Evolutionary conservation across 2,113 vertebrate genomes (phyloP).

Genomic region (Bagarius yarrelli): DNA sequence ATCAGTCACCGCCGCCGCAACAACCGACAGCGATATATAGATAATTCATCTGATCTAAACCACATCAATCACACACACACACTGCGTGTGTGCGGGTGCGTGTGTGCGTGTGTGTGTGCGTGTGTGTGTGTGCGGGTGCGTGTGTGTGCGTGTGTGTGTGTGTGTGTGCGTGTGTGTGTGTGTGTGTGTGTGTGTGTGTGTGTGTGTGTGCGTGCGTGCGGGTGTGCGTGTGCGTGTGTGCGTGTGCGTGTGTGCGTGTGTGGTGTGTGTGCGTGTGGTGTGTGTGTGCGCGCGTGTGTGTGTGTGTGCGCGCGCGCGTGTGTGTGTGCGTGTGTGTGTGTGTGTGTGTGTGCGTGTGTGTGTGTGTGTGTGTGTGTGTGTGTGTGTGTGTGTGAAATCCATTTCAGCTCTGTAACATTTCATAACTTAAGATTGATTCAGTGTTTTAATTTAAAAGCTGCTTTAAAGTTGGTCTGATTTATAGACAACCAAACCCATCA

Average conservation of each 20-base stretch:
- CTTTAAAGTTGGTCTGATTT: conserved; percentile 65
- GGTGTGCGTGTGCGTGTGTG: conserved; percentile 3
- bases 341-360: background rate
- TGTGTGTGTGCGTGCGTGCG: conserved; percentile 19
- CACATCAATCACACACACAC: background rate
- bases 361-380: background rate
- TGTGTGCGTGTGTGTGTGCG: too few species aligned
- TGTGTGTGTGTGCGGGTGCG: too few species aligned
- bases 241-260: too few species aligned
- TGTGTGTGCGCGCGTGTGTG: background rate
- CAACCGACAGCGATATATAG: too few species aligned
- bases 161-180: too few species aligned
- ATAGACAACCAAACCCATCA: conserved; percentile 52
- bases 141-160: too few species aligned
- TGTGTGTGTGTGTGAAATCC: conserved; percentile 63
- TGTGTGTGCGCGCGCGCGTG: conserved; percentile 29
- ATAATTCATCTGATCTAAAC: conserved; percentile 2
- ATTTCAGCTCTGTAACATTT: conserved; percentile 63
- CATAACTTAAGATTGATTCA: conserved; percentile 73
- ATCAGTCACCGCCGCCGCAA: too few species aligned
- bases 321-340: conserved; percentile 32
- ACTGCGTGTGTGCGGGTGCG: too few species aligned
- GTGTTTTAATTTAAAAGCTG: conserved; percentile 75
- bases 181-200: conserved; percentile 8
- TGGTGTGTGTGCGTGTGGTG: too few species aligned